Conservation (phyloP, 2,113 vertebrate genomes). For the Puffinus mauretanicus region DNA sequence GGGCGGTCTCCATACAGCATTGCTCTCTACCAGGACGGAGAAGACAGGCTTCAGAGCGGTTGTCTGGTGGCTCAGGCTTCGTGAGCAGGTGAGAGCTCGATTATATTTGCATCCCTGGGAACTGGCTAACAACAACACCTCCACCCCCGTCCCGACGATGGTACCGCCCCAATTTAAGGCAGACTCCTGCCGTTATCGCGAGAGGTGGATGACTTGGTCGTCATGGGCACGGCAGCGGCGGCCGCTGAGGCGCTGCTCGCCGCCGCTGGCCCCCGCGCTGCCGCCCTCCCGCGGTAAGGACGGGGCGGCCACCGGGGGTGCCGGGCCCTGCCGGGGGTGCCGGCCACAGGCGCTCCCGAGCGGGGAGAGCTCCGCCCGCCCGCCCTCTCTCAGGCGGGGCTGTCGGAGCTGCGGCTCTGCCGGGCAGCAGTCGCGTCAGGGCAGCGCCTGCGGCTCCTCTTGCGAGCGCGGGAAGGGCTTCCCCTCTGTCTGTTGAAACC, state of each 20-base stretch:
- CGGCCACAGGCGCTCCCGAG: neutral
- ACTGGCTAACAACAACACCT: fast-evolving
- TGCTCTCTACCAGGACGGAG: fast-evolving
- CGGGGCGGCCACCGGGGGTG: no score
- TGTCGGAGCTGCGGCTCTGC: neutral
- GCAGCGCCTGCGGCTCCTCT: neutral
- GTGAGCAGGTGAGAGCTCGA: neutral
- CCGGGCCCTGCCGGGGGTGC: no score
- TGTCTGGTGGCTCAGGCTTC: fast-evolving
- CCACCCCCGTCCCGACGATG: fast-evolving
- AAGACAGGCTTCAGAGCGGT: fast-evolving
- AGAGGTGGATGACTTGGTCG: neutral
- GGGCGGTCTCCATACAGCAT: neutral
- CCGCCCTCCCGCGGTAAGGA: neutral
- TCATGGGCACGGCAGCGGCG: neutral
- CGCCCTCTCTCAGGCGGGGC: neutral
- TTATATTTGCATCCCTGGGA: fast-evolving
- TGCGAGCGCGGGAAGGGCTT: neutral
- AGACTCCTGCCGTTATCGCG: fast-evolving
- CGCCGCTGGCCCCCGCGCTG: fast-evolving
- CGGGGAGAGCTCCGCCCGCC: no score
- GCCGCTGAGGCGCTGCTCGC: fast-evolving
- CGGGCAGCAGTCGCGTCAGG: neutral
- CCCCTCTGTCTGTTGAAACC: fast-evolving
- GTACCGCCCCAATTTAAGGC: fast-evolving